Evolutionary conservation across 2,888 invertebrate genomes (phyloP), one percentile per base, ranked within the genome.

Genomic region (Drosophila paucipuncta): DNA sequence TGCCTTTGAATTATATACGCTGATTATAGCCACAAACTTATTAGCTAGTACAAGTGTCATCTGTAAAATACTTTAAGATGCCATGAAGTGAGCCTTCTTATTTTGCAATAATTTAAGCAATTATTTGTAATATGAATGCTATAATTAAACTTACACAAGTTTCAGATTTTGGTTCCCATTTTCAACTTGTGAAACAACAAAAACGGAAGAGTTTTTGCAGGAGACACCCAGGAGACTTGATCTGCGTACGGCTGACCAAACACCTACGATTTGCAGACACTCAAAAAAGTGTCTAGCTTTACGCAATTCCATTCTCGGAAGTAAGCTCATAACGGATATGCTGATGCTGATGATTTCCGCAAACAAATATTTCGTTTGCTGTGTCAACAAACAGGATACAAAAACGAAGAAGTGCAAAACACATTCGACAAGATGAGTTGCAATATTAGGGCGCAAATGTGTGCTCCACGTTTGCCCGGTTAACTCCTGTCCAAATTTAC

Each of bases 281-380:
- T 30, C 11, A n/a, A 13, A 16, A 33, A 33, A 54, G 13, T 41
- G 16, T 43, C 11, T 25, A 22, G 53, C 43, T 67, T 62, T 68
- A 64, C 60, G 68, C 35, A 53, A 28, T n/a, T n/a, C 30, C n/a
- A 30, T 39, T 62, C 52, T 37, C 65, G 55, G 68, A 76, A 68
- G 69, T 58, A 72, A 84, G 83, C 73, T 76, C 82, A 76, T 78
- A 78, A 79, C 80, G 89, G 85, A 88, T 75, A 81, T 78, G 89
- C 81, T 84, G 84, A 83, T 85, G 87, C 79, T 86, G 80, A 88
- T 86, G 83, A 86, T 89, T 89, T 89, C 89, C 86, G 86, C 86
- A 86, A 85, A 81, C 87, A 89, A 89, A 87, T 88, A 83, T 85
- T 87, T 87, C 74, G 83, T 76, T 83, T 81, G 86, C 80, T 82